Conservation (phyloP, 1,140 invertebrate species). For the Diabrotica undecimpunctata region DNA sequence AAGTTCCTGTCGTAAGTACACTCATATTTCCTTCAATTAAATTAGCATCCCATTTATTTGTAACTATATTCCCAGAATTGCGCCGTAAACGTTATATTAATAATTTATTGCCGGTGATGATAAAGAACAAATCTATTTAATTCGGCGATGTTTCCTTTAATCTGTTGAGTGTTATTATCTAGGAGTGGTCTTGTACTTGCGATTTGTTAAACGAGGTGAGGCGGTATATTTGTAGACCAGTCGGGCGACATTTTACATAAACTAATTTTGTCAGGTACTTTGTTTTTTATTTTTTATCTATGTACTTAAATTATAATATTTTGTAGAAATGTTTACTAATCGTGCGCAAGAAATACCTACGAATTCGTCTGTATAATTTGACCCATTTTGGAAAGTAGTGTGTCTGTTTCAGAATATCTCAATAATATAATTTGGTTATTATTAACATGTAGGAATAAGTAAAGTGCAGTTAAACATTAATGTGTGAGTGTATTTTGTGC, state of each 20-base stretch:
- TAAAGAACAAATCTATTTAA: background rate
- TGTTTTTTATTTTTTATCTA: too few relatives aligned
- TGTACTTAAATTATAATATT: too few relatives aligned
- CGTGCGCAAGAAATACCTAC: too few relatives aligned
- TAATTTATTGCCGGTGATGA: background rate
- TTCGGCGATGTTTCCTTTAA: background rate
- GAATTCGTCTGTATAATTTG: too few relatives aligned
- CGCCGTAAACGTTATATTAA: background rate
- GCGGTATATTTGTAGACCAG: background rate
- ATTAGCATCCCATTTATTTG: background rate
- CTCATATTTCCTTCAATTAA: background rate
- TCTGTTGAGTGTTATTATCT: background rate
- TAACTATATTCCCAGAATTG: background rate
- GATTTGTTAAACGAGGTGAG: background rate
- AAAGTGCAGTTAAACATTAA: too few relatives aligned
- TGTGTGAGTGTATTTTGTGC: too few relatives aligned
- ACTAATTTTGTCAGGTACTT: too few relatives aligned
- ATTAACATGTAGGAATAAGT: too few relatives aligned
- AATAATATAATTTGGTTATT: too few relatives aligned
- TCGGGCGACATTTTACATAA: background rate
- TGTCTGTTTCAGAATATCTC: too few relatives aligned
- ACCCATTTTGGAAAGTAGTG: too few relatives aligned
- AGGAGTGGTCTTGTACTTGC: conserved; percentile 1
- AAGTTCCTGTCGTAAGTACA: background rate
- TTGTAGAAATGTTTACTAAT: too few relatives aligned